These are phyloP conservation scores for Phenganax subtilis DNA, from an alignment of 92 coral and sea anemone genomes.

Conservation along the genomic window DNA sequence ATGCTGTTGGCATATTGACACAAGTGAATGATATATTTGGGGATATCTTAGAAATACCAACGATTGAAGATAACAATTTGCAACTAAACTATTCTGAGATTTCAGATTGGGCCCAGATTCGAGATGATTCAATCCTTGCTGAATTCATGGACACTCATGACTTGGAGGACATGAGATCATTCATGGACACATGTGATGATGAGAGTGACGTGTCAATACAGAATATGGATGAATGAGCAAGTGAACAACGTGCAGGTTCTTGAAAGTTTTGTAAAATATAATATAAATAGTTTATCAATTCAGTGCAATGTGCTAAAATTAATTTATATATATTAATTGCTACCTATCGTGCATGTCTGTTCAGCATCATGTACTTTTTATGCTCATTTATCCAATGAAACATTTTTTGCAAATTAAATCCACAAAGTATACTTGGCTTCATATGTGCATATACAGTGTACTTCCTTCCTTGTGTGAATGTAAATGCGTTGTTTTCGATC, in stretches of 20 bases:
- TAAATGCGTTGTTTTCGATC: slow-evolving; percentile 46
- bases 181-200: background rate
- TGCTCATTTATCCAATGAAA: slow-evolving; percentile 60
- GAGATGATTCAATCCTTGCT: slow-evolving; percentile 53
- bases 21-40: slow-evolving; percentile 11
- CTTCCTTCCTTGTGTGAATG: slow-evolving; percentile 53
- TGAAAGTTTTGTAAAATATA: background rate
- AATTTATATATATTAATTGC: background rate
- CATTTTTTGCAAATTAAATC: slow-evolving; percentile 60
- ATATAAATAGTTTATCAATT: background rate
- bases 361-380: slow-evolving; percentile 57
- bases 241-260: background rate
- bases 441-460: slow-evolving; percentile 41
- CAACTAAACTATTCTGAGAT: slow-evolving; percentile 4
- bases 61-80: slow-evolving; percentile 16
- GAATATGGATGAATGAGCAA: background rate
- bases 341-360: slow-evolving; percentile 51
- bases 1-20: slow-evolving; percentile 15
- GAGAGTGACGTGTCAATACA: background rate
- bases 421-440: slow-evolving; percentile 55
- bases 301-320: background rate
- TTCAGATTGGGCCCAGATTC: slow-evolving; percentile 52
- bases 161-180: too few species aligned
- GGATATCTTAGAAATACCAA: slow-evolving; percentile 3
- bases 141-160: slow-evolving; percentile 30